Percentiles rank a stretch among this genome's conserved stretches.
phyloP scores from a whole-genome alignment of 2,888 invertebrate genomes.

The Philopedon plagiatum region DNA sequence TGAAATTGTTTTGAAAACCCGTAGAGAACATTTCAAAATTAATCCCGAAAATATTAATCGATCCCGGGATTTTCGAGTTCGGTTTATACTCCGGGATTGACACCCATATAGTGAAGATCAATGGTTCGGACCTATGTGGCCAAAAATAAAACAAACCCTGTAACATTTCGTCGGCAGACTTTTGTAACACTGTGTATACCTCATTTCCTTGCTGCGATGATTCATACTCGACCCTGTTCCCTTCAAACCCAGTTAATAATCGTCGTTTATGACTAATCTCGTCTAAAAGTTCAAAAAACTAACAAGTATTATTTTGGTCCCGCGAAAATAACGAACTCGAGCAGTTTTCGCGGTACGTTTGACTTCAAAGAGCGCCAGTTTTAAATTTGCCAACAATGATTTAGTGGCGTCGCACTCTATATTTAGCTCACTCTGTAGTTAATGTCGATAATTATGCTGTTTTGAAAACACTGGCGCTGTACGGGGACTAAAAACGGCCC shows the following conservation, averaged over 20 bases:
- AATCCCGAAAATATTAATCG: too few relatives aligned
- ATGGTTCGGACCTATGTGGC: too few relatives aligned
- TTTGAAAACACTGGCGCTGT: slow-evolving; percentile 27
- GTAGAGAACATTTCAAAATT: too few relatives aligned
- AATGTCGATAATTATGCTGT: slow-evolving; percentile 28
- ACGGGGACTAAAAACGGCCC: slow-evolving; percentile 2
- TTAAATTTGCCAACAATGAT: slow-evolving; percentile 33
- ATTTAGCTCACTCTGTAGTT: slow-evolving; percentile 21
- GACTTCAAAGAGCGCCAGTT: slow-evolving; percentile 21
- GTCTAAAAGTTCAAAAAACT: slow-evolving; percentile 11
- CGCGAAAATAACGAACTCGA: slow-evolving; percentile 7
- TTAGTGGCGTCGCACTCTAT: slow-evolving; percentile 31
- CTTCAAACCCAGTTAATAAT: neutral
- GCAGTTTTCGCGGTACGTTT: slow-evolving; percentile 21
- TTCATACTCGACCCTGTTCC: neutral
- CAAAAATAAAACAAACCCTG: too few relatives aligned
- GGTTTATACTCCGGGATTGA: too few relatives aligned
- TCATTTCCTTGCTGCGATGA: too few relatives aligned
- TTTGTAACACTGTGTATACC: too few relatives aligned
- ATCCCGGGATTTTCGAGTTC: too few relatives aligned
- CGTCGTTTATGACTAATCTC: neutral
- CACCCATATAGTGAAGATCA: too few relatives aligned
- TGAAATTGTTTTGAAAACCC: too few relatives aligned
- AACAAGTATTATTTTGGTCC: slow-evolving; percentile 9
- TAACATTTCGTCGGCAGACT: too few relatives aligned